Evolutionary conservation across 1,140 invertebrate genomes (phyloP).

Genomic region (Drosophila leontia): DNA sequence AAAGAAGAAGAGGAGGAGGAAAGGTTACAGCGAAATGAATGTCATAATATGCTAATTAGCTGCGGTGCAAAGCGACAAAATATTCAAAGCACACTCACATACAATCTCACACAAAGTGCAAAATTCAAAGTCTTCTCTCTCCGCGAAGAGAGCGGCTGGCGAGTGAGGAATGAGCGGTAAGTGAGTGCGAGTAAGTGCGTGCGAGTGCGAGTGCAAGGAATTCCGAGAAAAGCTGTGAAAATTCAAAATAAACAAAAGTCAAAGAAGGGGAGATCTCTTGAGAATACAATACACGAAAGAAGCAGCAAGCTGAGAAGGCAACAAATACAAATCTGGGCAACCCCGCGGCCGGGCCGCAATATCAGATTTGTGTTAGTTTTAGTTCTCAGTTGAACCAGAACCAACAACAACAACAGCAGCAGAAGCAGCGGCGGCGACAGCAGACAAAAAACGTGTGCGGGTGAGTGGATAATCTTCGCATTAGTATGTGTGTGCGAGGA

Average conservation of each 20-base stretch:
- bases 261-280: conserved; percentile 34
- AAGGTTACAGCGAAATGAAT: conserved; percentile 61
- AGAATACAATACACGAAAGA: conserved; percentile 37
- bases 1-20: conserved; percentile 33
- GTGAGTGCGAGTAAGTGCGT: conserved; percentile 41
- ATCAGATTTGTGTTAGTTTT: conserved; percentile 49
- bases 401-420: conserved; percentile 20
- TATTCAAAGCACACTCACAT: conserved; percentile 21
- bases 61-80: conserved; percentile 54
- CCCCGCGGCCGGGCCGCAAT: conserved; percentile 50
- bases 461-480: conserved; percentile 40
- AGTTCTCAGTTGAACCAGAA: conserved; percentile 20
- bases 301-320: conserved; percentile 29
- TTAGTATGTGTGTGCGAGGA: conserved; percentile 26
- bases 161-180: conserved; percentile 1
- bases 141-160: conserved; percentile 4
- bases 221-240: conserved; percentile 72
- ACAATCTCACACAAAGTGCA: conserved; percentile 62
- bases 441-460: conserved; percentile 33
- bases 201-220: conserved; percentile 45
- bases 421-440: conserved; percentile 5
- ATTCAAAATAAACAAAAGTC: conserved; percentile 77
- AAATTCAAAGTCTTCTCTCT: conserved; percentile 45
- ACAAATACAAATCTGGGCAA: conserved; percentile 42
- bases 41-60: conserved; percentile 75